Conservation (phyloP, 2,888 invertebrate genomes). For the Trachelus tabidus region DNA sequence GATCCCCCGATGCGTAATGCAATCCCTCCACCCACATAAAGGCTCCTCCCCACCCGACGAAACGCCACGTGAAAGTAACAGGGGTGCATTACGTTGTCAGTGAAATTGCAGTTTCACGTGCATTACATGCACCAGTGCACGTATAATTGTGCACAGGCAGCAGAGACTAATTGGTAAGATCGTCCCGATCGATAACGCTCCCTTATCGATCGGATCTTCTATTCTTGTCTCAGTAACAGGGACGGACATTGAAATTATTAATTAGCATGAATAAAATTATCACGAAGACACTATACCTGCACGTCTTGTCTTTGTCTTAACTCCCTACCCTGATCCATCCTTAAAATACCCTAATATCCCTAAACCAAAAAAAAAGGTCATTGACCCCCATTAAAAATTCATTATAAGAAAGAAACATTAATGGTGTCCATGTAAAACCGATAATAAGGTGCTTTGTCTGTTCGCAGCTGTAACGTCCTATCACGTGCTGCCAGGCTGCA, state of each 20-base stretch:
- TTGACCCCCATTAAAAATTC: background rate
- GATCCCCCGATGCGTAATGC: background rate
- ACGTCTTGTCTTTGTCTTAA: background rate
- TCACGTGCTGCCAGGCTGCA: background rate
- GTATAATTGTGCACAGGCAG: background rate
- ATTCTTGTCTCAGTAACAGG: background rate
- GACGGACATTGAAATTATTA: background rate
- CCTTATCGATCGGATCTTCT: background rate
- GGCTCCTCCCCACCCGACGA: background rate
- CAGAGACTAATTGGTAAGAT: background rate
- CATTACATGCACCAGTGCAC: background rate
- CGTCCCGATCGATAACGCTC: background rate
- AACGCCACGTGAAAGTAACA: background rate
- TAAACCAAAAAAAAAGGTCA: background rate
- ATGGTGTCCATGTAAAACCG: background rate
- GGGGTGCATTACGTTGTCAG: background rate
- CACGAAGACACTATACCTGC: background rate
- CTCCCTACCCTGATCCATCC: background rate
- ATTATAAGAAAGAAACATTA: background rate
- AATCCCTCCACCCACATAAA: background rate
- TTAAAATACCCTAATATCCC: no score
- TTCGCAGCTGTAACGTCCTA: background rate
- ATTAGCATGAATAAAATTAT: background rate
- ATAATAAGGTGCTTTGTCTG: no score
- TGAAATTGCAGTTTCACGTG: background rate